These are phyloP conservation scores for Nicator chloris DNA, from an alignment of 2,113 vertebrate genomes.

Conservation along the genomic window DNA sequence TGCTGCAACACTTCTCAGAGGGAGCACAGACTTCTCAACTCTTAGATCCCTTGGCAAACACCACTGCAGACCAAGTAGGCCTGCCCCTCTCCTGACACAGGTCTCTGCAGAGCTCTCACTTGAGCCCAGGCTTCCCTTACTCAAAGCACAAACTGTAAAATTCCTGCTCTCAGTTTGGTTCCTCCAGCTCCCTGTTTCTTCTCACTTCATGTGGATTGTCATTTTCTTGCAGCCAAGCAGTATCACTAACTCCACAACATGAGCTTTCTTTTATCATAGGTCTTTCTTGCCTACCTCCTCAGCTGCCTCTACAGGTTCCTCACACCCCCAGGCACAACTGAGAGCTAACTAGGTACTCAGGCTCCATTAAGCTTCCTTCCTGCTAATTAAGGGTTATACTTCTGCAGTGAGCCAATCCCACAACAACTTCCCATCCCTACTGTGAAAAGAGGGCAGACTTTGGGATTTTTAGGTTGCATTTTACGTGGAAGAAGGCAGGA, in stretches of 20 bases:
- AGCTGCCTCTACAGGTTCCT: not conserved
- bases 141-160: not conserved
- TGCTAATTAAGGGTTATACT: not conserved
- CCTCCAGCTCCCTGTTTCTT: not conserved
- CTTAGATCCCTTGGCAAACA: not conserved
- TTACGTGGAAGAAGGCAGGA: not conserved
- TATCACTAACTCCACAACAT: not conserved
- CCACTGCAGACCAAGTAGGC: not conserved
- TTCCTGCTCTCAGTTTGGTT: not conserved
- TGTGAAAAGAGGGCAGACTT: not conserved
- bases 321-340: not conserved
- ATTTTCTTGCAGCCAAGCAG: not conserved
- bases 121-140: not conserved
- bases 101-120: not conserved
- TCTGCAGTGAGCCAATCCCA: not conserved
- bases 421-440: not conserved
- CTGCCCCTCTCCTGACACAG: not conserved
- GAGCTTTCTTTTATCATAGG: not conserved
- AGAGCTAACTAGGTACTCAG: not conserved
- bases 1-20: not conserved
- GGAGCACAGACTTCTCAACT: not conserved
- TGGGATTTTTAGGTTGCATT: not conserved
- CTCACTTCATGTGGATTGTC: fast-evolving
- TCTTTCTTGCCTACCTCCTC: not conserved
- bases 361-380: not conserved